Evolutionary conservation across 2,888 invertebrate species (phyloP), one percentile per base, ranked within the genome.

Genomic region (Nomada ruficornis): DNA sequence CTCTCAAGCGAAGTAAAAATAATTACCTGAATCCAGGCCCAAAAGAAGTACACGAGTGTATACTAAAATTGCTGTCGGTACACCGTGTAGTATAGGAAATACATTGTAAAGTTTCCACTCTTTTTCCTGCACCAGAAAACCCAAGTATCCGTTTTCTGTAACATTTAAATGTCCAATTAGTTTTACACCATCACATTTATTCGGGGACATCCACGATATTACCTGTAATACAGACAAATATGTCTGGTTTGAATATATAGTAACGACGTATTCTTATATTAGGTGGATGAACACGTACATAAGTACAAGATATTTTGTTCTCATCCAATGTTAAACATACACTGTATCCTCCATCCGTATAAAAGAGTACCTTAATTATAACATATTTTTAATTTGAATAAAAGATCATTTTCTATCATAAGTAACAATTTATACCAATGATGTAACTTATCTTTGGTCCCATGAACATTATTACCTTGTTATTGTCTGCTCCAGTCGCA

Each of bases 1-100:
- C 36, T 55, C 5, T 44, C 29, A 44, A 57, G 13, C 57, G 36
- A 29, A 20, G 20, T 60, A 60, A 54, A n/a, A 23, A 36, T 55
- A 55, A 44, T 81, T 89, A 92, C 92, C 92, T 69, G 88, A 86
- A 55, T 91, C 88, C 59, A 91, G 73, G 20, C 92, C 92, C 42
- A 92, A 47, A 4, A 91, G 74, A 54, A 92, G 86, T n/a, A 90
- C 15, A 55, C 84, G 69, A 20, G 85, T 82, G 76, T 90, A 88
- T 68, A 90, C 86, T 59, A 90, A 77, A 63, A 92, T 77, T 4
- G 89, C 79, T 18, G 91, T 90, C 3, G 91, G 90, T 36, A 44
- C 62, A 15, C 88, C 89, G 20, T 84, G 74, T 44, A 91, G 83
- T 44, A 80, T 75, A 11, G 86, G 77, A 70, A 87, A 88, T 36